Evolutionary conservation across 2,113 vertebrate species (phyloP), one percentile per base, ranked within the genome.

Genomic region (Narcine bancroftii): DNA sequence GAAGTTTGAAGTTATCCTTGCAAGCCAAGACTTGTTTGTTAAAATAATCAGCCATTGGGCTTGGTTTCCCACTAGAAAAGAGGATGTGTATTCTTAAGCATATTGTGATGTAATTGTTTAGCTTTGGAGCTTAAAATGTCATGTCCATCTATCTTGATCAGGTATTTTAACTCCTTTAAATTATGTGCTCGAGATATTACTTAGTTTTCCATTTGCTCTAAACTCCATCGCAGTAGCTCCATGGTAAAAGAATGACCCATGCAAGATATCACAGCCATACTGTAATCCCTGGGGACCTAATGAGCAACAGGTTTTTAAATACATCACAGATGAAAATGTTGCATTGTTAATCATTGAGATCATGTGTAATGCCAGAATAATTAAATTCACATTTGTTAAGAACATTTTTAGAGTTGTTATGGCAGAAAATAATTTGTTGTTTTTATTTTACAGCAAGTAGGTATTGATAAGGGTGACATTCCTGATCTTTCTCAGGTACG

Each of bases 401-500:
- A 92, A 72, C n/a, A n/a, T n/a, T 92, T 76, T 85, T 13, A 2
- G 53, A 60, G 91, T 7, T 65, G 60, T 10, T 92, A 92, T 72
- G 26, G 56, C 15, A 15, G 15, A 60, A 60, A 60, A 60, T 93
- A 92, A 91, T 94, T 66, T 93, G 92, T 24, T 72, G 71, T 24
- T 93, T 92, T 93, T 95, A 93, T 94, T 92, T 93, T 92, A 93
- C 96, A 99, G 99, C 98, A 99, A 98, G 97, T 99, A 94, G 99
- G 99, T 94, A 99, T 99, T 94, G 99, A 99, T 95, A 99, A 99
- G 96, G 99, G 98, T 2, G 99, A 99, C 94, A 99, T 99, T 93
- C 99, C 99, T 60, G 99, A 99, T 94, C 98, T 99, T 92, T 99
- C 99, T 36, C 98, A 99, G 97, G 99, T 99, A 97, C 95, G 96